A percentile compares a stretch with the other conserved stretches of the same genome.
Conservation (phyloP, 2,113 vertebrate genomes). For the Chunga burmeisteri region DNA sequence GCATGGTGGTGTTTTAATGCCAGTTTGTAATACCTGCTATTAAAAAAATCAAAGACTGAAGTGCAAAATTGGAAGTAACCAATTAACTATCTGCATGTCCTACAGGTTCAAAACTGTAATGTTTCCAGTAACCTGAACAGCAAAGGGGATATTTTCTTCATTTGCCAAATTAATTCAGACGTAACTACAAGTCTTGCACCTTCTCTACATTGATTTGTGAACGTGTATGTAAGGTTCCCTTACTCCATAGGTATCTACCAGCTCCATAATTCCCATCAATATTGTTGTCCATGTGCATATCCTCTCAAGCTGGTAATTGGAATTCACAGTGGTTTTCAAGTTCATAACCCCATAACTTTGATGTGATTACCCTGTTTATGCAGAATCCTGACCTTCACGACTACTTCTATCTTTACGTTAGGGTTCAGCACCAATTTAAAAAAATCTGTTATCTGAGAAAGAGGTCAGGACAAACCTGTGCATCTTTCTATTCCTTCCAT, state of each 20-base stretch:
- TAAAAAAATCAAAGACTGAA: background rate
- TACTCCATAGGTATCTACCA: background rate
- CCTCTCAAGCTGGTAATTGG: background rate
- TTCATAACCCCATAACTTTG: background rate
- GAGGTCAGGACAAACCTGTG: background rate
- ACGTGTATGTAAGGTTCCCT: fast-evolving
- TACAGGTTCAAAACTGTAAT: background rate
- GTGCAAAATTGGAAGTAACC: background rate
- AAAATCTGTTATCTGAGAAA: background rate
- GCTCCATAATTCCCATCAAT: background rate
- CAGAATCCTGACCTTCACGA: background rate
- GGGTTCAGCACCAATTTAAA: background rate
- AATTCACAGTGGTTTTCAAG: background rate
- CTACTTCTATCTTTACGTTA: background rate
- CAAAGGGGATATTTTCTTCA: background rate
- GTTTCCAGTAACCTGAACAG: background rate
- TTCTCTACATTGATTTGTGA: background rate
- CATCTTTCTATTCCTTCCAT: background rate
- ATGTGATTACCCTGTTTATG: background rate
- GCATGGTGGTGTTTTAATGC: background rate
- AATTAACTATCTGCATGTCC: background rate
- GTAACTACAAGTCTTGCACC: background rate
- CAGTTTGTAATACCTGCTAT: background rate
- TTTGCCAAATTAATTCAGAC: background rate
- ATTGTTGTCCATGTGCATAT: background rate